Base-by-base conservation (phyloP, 1,140 invertebrate species). In the Drosophila lacteicornis region DNA sequence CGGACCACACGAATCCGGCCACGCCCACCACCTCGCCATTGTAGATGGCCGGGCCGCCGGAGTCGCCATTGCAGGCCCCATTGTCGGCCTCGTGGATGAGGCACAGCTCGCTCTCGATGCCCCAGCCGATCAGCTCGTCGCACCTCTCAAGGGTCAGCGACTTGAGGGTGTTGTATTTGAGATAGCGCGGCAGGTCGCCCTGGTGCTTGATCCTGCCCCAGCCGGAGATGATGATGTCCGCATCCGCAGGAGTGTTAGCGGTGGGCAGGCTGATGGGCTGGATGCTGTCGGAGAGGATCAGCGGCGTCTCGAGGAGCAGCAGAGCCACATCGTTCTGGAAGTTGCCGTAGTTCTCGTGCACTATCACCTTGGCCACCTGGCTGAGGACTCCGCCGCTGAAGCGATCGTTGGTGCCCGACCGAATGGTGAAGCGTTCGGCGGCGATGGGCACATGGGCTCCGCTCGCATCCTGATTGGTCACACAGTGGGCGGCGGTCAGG, bases 401-500 rank as follows among this genome's bases (percentile, higher is more conserved):
- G 0, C 85, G 82, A 65, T 91, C 73, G 13, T 70, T 79, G 45
- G 40, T 56, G 15, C 90, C 91, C 11, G 83, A 76, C 0, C 86
- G 91, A 8, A 92, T 51, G 27, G 43, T 75, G 1, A 82, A 60
- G 0, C 50, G 45, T 0, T 51, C 62, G 0, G 82, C 40, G 0
- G 65, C 49, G 38, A 74, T 60, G 1, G 71, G 12, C 1, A 59
- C 17, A 11, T 55, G 12, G 0, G n/a, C 12, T 0, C 67, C 58
- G 4, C 59, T 62, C 1, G 13, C 45, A 33, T 79, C 40, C 4
- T 15, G 1, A 5, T 50, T 61, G 22, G 62, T 66, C 6, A 91
- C 82, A 60, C 95, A 95, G 65, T 95, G 95, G 40, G 94, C 94
- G 2, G 95, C 95, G 1, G 94, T 95, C 3, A 95, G 81, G 33